phyloP scores from a whole-genome alignment of 2,797 vertebrate genomes.

The Pempheris klunzingeri region DNA sequence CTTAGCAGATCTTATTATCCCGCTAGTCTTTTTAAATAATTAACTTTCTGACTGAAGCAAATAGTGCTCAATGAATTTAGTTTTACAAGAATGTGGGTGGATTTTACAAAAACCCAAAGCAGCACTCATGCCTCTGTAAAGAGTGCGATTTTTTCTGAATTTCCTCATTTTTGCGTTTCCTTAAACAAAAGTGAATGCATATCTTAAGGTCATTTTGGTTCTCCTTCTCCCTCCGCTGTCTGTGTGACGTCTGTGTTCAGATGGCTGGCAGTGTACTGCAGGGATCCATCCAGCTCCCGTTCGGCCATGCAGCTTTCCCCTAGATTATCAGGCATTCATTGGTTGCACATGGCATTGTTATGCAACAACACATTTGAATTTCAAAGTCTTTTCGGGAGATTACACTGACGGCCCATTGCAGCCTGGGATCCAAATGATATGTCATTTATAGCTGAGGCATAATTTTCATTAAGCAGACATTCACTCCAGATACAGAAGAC shows the following conservation, averaged over 20 bases:
- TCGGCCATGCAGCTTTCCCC: constrained; percentile 53
- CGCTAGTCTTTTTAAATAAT: constrained; percentile 14
- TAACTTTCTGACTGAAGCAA: neutral
- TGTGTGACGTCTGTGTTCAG: constrained; percentile 31
- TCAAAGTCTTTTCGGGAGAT: constrained; percentile 73
- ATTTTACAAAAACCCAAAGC: neutral
- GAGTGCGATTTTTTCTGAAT: neutral
- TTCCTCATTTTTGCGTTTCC: neutral
- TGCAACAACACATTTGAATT: constrained; percentile 81
- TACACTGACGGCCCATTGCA: constrained; percentile 50
- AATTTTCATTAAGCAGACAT: constrained; percentile 31
- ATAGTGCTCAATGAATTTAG: constrained; percentile 7
- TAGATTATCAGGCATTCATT: constrained; percentile 78
- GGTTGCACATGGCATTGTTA: constrained; percentile 76
- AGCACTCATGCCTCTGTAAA: neutral
- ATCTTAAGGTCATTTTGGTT: constrained; percentile 13
- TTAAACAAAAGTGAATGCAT: too few relatives aligned
- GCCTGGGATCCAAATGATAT: constrained; percentile 44
- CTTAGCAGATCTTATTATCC: constrained; percentile 1
- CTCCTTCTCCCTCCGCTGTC: neutral
- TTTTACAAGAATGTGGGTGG: constrained; percentile 9
- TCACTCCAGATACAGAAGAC: constrained; percentile 22
- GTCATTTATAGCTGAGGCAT: constrained; percentile 42
- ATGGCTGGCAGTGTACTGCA: constrained; percentile 65
- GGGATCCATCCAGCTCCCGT: constrained; percentile 68